A percentile compares a stretch with the other conserved stretches of the same genome.
These are phyloP conservation scores for Crocallis elinguaria DNA, from an alignment of 2,888 invertebrate species.

Conservation along the genomic window DNA sequence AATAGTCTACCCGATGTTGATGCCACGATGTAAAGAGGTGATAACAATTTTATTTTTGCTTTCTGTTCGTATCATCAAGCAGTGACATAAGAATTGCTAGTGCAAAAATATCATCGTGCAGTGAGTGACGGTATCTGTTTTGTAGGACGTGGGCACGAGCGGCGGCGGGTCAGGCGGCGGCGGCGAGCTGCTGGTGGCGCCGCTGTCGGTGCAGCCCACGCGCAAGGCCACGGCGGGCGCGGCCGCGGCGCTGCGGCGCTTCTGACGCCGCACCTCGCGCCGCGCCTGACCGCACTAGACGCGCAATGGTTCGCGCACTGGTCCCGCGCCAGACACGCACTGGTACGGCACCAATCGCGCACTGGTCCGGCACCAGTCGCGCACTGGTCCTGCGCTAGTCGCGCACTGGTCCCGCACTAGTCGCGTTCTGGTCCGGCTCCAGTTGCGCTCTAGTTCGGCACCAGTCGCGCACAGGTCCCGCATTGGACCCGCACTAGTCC, in stretches of 20 bases:
- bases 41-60: neutral
- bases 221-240: conserved; percentile 89
- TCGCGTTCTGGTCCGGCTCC: conserved; percentile 26
- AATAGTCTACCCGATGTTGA: conserved; percentile 19
- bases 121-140: neutral
- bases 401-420: conserved; percentile 22
- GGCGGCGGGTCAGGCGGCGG: conserved; percentile 75
- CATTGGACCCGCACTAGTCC: conserved; percentile 22
- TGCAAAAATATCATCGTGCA: neutral
- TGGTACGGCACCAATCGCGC: conserved; percentile 32
- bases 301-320: conserved; percentile 21
- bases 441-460: too few relatives aligned
- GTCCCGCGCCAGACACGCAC: neutral
- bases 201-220: conserved; percentile 93
- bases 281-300: conserved; percentile 46
- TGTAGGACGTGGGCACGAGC: conserved; percentile 89
- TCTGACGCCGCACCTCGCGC: conserved; percentile 80
- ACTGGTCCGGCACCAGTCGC: too few relatives aligned
- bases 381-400: neutral
- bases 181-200: conserved; percentile 88
- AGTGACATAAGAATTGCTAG: neutral
- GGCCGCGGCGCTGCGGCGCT: conserved; percentile 88
- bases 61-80: neutral
- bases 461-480: conserved; percentile 11
- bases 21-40: conserved; percentile 11